Evolutionary conservation across 1,140 invertebrate genomes (phyloP).

Genomic region (Procambarus virginalis): DNA sequence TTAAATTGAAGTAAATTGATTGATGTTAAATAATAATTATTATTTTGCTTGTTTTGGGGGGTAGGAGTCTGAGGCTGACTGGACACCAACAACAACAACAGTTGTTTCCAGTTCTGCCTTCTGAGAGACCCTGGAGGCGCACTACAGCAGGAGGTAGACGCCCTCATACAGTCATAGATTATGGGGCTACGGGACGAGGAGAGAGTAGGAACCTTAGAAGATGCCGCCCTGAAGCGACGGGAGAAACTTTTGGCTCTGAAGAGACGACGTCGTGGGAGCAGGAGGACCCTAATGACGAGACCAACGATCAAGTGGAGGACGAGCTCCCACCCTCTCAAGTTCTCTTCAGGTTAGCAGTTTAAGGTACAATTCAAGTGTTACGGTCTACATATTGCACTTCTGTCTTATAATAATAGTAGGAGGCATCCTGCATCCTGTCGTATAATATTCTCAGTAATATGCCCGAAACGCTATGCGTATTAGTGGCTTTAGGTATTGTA

Average conservation of each 20-base stretch:
- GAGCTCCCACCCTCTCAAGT: conserved; percentile 33
- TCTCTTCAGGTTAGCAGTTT: conserved; percentile 16
- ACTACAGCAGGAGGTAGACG: background rate
- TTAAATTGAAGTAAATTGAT: too few relatives aligned
- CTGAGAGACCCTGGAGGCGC: too few relatives aligned
- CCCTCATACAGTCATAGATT: background rate
- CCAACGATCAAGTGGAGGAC: background rate
- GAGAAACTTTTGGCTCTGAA: conserved; percentile 34
- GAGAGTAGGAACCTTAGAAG: conserved; percentile 35
- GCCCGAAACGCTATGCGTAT: too few relatives aligned
- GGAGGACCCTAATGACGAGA: background rate
- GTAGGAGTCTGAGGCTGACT: too few relatives aligned
- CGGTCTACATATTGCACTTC: background rate
- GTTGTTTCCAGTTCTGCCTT: too few relatives aligned
- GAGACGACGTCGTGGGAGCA: background rate
- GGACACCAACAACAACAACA: background rate
- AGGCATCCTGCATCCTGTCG: too few relatives aligned
- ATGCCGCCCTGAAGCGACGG: conserved; percentile 15
- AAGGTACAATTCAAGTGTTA: too few relatives aligned
- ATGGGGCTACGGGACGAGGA: conserved; percentile 30
- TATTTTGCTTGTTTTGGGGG: too few relatives aligned
- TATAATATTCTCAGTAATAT: too few relatives aligned
- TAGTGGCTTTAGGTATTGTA: too few relatives aligned
- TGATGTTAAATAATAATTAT: too few relatives aligned
- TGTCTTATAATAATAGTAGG: too few relatives aligned